Percentiles rank a stretch among this genome's conserved stretches.
Evolutionary conservation across 2,113 vertebrate species (phyloP).

Genomic region (Dermatemys mawii): DNA sequence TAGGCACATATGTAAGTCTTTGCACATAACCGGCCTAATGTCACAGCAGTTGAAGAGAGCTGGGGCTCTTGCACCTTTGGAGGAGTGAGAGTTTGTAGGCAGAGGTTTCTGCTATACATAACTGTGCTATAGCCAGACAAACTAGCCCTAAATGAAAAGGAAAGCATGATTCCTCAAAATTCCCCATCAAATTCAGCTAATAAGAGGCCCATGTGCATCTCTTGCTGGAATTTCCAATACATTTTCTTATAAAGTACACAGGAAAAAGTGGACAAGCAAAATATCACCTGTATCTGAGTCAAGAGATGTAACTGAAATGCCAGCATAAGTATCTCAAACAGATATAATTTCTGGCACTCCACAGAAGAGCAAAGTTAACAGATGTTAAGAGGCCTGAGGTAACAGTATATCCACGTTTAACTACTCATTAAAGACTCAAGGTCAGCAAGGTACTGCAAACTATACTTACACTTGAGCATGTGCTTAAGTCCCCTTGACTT

Average conservation of each 20-base stretch:
- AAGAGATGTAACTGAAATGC: not conserved
- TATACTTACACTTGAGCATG: not conserved
- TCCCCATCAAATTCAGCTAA: constrained; percentile 35
- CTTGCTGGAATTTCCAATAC: not conserved
- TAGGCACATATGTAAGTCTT: not conserved
- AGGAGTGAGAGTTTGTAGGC: not conserved
- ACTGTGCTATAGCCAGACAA: constrained; percentile 34
- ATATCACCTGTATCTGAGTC: not conserved
- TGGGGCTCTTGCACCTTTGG: not conserved
- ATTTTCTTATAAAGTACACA: not conserved
- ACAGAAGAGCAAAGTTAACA: constrained; percentile 41
- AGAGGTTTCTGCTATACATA: not conserved
- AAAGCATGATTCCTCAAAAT: constrained; percentile 52
- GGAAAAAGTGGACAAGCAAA: constrained; percentile 10
- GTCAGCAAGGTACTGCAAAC: constrained; percentile 49
- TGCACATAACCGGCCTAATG: not conserved
- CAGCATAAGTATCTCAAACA: constrained; percentile 23
- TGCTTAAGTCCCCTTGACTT: not conserved
- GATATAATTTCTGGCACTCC: constrained; percentile 2
- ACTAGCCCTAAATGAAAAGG: constrained; percentile 26
- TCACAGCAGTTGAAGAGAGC: not conserved
- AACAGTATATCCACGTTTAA: constrained; percentile 25
- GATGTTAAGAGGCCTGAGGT: constrained; percentile 31
- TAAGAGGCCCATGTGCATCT: not conserved
- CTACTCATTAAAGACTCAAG: not conserved